A percentile compares a stretch with the other conserved stretches of the same genome.
phyloP scores from a whole-genome alignment of 2,888 invertebrate genomes.

The Augiades crinisus region DNA sequence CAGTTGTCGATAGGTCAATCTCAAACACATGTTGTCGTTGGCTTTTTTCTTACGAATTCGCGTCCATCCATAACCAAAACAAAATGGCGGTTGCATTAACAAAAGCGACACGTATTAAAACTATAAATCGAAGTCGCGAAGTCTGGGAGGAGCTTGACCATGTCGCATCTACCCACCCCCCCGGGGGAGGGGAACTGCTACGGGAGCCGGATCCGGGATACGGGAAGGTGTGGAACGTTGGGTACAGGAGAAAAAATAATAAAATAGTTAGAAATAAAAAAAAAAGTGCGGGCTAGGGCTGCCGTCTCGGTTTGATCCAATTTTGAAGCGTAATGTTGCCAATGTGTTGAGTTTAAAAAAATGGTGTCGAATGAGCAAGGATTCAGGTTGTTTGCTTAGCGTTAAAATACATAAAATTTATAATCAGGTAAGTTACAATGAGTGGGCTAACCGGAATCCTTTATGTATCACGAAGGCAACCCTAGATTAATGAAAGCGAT shows the following conservation, averaged over 20 bases:
- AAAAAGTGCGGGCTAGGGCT: conserved; percentile 42
- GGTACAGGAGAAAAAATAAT: conserved; percentile 41
- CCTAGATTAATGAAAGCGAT: conserved; percentile 24
- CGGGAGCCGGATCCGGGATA: conserved; percentile 28
- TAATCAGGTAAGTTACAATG: background rate
- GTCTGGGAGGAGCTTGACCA: conserved; percentile 53
- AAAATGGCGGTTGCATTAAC: conserved; percentile 43
- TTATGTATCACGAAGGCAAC: conserved; percentile 16
- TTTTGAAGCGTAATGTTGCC: conserved; percentile 8
- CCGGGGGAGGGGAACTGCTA: conserved; percentile 41
- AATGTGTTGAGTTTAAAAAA: background rate
- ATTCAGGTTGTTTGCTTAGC: background rate
- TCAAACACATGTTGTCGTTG: too few species aligned
- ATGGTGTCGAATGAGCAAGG: conserved; percentile 2
- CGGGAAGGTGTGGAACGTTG: conserved; percentile 45
- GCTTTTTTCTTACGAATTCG: too few species aligned
- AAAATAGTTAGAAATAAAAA: conserved; percentile 41
- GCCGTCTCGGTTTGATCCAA: conserved; percentile 27
- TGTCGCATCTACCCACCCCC: conserved; percentile 48
- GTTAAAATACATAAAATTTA: background rate
- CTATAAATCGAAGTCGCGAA: conserved; percentile 54
- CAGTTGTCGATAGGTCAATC: too few species aligned
- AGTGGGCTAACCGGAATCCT: conserved; percentile 1
- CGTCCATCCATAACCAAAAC: conserved; percentile 40
- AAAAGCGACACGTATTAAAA: conserved; percentile 53